These are phyloP conservation scores for Eupeodes corollae DNA, from an alignment of 1,140 invertebrate genomes.

Conservation along the genomic window DNA sequence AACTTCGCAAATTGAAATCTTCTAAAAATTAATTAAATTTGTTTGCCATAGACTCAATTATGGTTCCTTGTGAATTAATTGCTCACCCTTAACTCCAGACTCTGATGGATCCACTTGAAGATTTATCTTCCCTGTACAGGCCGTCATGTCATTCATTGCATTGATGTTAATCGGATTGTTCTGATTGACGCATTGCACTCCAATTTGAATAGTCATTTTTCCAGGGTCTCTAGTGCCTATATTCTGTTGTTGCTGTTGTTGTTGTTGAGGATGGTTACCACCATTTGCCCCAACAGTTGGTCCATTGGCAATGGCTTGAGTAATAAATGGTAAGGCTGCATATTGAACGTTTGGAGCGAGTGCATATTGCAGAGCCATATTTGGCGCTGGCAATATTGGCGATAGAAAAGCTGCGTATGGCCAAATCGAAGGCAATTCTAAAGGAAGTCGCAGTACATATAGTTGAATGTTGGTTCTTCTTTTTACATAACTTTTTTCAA, in stretches of 20 bases:
- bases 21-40: too few species aligned
- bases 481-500: neutral
- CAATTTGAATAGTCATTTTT: slow-evolving; percentile 13
- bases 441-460: too few species aligned
- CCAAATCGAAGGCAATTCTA: slow-evolving; percentile 11
- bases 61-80: too few species aligned
- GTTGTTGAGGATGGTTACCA: too few species aligned
- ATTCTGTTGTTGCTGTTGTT: neutral
- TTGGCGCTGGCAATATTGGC: slow-evolving; percentile 6
- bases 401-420: slow-evolving; percentile 8
- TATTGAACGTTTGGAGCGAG: slow-evolving; percentile 4
- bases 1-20: too few species aligned
- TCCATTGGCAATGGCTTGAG: neutral
- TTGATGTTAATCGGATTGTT: slow-evolving; percentile 10
- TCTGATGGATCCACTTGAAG: slow-evolving; percentile 2
- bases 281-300: neutral
- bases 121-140: slow-evolving; percentile 5
- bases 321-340: slow-evolving; percentile 5
- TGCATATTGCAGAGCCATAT: slow-evolving; percentile 5
- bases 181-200: slow-evolving; percentile 10
- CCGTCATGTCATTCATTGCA: slow-evolving; percentile 6
- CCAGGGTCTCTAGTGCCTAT: neutral
- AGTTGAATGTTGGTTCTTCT: too few species aligned
- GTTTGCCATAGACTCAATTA: too few species aligned
- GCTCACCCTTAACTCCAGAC: slow-evolving; percentile 6